Evolutionary conservation across 2,797 vertebrate genomes (phyloP), one percentile per base, ranked within the genome.

Genomic region (Sebastes matsubarae): DNA sequence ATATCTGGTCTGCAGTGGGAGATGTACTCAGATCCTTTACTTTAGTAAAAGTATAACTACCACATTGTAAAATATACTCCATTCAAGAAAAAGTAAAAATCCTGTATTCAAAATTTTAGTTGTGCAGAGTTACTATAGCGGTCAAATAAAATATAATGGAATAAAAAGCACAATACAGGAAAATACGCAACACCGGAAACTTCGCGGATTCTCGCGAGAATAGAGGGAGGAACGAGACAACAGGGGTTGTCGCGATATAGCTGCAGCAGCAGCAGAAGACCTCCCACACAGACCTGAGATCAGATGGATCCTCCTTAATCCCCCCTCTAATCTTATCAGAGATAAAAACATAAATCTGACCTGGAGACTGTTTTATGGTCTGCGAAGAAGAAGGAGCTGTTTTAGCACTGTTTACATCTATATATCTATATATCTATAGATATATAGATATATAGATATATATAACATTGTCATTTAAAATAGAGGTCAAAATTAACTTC

Each of bases 181-280:
- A 95, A 97, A 97, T 97, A 97, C 97, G 98, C 97, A 98, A 98
- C 97, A 98, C 97, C 98, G 98, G 97, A 99, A 99, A 97, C 97
- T 96, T 97, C 97, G 97, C 80, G 89, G 90, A 60, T 73, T 97
- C 95, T 97, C 98, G 98, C 98, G 98, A 98, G 96, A 97, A 65
- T 55, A 71, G 96, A 96, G 65, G 2, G 36, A 9, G 32, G 10
- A 36, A 34, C 34, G 34, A 34, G 34, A 42, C 14, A 42, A 42
- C 38, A 60, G 12, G 59, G 46, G 38, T n/a, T 20, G 46, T 13
- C 22, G 24, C 27, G 34, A 57, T 36, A 32, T 3, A 29, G 55
- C 16, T 2, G 50, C 59, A 14, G 42, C 22, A 65, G 71, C 34
- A 36, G 36, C 36, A 32, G 34, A 36, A 38, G 36, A 38, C 36